phyloP scores from a whole-genome alignment of 2,888 invertebrate species.

The Lasioglossum leucozonium region DNA sequence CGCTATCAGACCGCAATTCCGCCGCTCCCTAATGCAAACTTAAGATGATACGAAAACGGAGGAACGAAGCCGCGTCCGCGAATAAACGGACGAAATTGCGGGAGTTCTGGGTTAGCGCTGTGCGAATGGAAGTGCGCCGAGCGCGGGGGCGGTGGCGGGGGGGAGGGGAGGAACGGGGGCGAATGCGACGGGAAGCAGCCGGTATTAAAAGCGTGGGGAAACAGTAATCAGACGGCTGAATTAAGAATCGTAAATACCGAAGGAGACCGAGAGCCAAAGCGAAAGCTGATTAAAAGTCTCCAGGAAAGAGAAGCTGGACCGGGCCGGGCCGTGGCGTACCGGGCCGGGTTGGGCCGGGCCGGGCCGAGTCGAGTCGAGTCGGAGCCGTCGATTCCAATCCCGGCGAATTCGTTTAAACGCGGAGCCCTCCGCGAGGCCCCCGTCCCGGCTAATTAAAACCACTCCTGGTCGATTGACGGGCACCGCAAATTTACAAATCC shows the following conservation, averaged over 20 bases:
- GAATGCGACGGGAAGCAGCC: background rate
- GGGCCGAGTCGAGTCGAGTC: background rate
- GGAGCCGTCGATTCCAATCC: slow-evolving; percentile 46
- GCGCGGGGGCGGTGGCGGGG: no score
- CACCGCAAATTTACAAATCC: slow-evolving; percentile 58
- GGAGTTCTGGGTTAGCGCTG: slow-evolving; percentile 13
- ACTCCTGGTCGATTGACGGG: slow-evolving; percentile 47
- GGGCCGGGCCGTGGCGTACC: background rate
- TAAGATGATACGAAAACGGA: slow-evolving; percentile 28
- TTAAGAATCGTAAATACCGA: slow-evolving; percentile 52
- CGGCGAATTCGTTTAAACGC: slow-evolving; percentile 49
- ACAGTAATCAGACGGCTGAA: slow-evolving; percentile 53
- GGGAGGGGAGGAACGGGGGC: background rate
- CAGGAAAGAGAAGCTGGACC: background rate
- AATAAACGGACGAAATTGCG: slow-evolving; percentile 25
- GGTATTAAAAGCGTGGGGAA: slow-evolving; percentile 43
- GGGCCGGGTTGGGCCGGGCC: background rate
- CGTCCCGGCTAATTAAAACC: slow-evolving; percentile 42
- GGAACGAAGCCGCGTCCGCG: slow-evolving; percentile 5
- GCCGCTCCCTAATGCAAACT: slow-evolving; percentile 24
- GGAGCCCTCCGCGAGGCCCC: background rate
- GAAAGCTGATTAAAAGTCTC: slow-evolving; percentile 60
- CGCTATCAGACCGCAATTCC: slow-evolving; percentile 24
- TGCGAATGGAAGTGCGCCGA: background rate
- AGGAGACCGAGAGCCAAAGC: slow-evolving; percentile 30